Percentiles rank a stretch among this genome's conserved stretches.
These are phyloP conservation scores for Apamea anceps DNA, from an alignment of 2,888 invertebrate genomes.

Conservation along the genomic window DNA sequence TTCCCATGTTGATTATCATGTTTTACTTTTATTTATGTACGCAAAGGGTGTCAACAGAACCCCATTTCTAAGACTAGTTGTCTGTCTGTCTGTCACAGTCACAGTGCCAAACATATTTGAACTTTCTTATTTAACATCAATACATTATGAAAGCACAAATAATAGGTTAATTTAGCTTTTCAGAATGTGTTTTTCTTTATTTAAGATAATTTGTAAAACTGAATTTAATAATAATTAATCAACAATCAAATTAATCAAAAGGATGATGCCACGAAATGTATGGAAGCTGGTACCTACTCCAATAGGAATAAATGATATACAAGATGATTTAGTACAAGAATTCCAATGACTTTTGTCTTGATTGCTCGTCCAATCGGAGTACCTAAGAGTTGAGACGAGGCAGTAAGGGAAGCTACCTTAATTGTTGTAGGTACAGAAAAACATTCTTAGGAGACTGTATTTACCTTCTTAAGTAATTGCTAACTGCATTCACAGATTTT, in stretches of 20 bases:
- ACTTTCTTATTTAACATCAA: neutral
- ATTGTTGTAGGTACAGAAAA: too few species aligned
- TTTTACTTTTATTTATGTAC: neutral
- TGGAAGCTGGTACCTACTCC: too few species aligned
- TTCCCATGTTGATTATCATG: neutral
- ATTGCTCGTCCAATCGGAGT: neutral
- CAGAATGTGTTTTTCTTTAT: neutral
- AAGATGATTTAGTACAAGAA: too few species aligned
- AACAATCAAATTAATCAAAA: neutral
- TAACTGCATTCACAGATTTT: too few species aligned
- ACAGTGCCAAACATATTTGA: neutral
- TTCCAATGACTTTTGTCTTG: neutral
- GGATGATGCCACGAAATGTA: neutral
- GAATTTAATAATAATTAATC: neutral
- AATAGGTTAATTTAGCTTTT: neutral
- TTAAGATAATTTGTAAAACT: neutral
- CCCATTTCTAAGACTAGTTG: neutral
- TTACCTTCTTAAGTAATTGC: too few species aligned
- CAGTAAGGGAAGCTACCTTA: neutral
- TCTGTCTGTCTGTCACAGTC: neutral
- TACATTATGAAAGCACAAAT: neutral
- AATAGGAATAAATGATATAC: too few species aligned
- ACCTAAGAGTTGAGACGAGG: neutral
- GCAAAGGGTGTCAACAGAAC: neutral
- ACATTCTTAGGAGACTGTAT: too few species aligned